phyloP scores from a whole-genome alignment of 2,113 vertebrate species.

The Sphaerodactylus townsendi region DNA sequence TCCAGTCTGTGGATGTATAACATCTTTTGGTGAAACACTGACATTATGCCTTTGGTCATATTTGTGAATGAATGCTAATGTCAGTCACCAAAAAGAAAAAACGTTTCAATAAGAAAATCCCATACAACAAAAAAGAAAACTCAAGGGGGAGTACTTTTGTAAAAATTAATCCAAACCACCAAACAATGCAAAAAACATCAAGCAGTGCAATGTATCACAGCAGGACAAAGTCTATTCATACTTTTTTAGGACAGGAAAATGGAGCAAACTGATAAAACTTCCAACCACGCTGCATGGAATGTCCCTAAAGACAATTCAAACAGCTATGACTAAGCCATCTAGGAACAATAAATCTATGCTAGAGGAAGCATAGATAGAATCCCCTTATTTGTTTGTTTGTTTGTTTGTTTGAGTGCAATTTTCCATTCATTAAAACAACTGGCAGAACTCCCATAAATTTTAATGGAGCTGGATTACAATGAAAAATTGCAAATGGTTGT shows the following conservation, averaged over 20 bases:
- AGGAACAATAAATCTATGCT: constrained; percentile 5
- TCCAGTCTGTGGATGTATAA: neutral
- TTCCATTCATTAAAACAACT: neutral
- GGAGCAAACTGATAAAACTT: neutral
- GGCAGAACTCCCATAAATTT: neutral
- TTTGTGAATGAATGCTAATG: neutral
- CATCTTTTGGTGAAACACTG: neutral
- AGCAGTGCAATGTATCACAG: neutral
- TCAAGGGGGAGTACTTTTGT: neutral
- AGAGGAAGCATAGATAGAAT: neutral
- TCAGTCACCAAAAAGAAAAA: neutral
- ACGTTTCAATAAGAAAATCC: neutral
- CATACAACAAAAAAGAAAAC: neutral
- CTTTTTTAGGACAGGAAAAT: neutral
- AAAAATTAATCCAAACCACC: neutral
- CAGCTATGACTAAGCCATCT: neutral
- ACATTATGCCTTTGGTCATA: neutral
- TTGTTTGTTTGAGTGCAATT: neutral
- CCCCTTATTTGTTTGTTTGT: neutral
- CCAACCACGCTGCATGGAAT: neutral
- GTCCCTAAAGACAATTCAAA: neutral
- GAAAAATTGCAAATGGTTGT: neutral
- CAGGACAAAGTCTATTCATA: neutral
- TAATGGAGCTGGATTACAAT: constrained; percentile 3
- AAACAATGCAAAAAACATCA: neutral